A percentile compares a stretch with the other conserved stretches of the same genome.
These are phyloP conservation scores for Notoglanidium macrostoma DNA, from an alignment of 2,797 vertebrate species.

Conservation along the genomic window DNA sequence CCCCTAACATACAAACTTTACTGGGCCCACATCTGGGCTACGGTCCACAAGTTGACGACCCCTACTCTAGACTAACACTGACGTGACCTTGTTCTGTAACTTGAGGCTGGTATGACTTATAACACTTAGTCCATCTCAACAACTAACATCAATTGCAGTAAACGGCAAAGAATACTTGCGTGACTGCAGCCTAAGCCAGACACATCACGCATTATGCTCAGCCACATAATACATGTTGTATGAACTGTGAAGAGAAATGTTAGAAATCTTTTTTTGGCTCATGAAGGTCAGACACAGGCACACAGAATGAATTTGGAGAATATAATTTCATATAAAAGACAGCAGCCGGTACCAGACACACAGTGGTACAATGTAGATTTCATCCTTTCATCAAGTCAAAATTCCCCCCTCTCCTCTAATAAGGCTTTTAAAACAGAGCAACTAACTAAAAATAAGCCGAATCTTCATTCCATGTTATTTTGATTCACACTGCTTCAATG, in stretches of 20 bases:
- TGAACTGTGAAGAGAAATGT: constrained; percentile 4
- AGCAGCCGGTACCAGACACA: constrained; percentile 16
- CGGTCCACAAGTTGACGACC: too few species aligned
- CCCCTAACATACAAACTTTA: neutral
- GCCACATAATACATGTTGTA: neutral
- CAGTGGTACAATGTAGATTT: constrained; percentile 15
- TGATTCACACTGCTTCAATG: neutral
- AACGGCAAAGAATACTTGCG: neutral
- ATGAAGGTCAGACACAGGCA: neutral
- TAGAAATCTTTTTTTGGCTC: neutral
- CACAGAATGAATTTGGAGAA: neutral
- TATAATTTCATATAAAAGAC: neutral
- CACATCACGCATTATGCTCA: neutral
- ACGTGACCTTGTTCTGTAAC: neutral
- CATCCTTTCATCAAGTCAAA: constrained; percentile 14
- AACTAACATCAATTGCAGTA: neutral
- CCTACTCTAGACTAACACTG: neutral
- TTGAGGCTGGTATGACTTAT: constrained; percentile 10
- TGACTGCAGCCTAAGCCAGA: neutral
- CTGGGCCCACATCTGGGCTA: neutral
- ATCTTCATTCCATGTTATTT: constrained; percentile 4
- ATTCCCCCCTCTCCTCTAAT: neutral
- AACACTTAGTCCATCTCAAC: neutral
- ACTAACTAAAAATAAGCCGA: constrained; percentile 3
- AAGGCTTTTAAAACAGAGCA: neutral